Percentiles rank a stretch among this genome's conserved stretches.
These are phyloP conservation scores for Lepus europaeus DNA, from an alignment of 2,113 vertebrate species.

Conservation along the genomic window DNA sequence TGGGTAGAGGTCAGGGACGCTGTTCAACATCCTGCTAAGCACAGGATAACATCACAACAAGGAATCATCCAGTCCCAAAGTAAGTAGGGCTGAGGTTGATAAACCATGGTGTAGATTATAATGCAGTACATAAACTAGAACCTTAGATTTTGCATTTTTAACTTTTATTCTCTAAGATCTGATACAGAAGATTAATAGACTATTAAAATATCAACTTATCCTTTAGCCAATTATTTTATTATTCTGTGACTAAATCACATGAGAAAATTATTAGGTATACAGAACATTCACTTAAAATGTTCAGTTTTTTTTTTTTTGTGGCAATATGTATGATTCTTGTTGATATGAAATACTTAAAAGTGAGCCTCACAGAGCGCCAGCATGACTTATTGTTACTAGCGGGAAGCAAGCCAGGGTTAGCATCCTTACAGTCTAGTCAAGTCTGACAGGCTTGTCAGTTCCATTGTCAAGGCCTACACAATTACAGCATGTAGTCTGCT, in stretches of 20 bases:
- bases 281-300: constrained; percentile 1
- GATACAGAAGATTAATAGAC: neutral
- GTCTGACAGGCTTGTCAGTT: constrained; percentile 51
- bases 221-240: constrained; percentile 47
- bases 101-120: neutral
- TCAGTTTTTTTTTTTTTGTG: neutral
- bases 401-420: constrained; percentile 57
- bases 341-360: constrained; percentile 43
- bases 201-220: constrained; percentile 1
- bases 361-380: neutral
- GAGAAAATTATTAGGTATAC: neutral
- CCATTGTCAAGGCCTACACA: constrained; percentile 72
- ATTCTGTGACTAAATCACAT: constrained; percentile 3
- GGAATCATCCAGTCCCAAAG: neutral
- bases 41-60: too few relatives aligned
- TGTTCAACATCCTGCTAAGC: neutral
- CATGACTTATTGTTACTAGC: neutral
- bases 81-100: neutral
- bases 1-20: neutral
- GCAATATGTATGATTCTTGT: neutral
- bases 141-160: neutral
- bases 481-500: constrained; percentile 59
- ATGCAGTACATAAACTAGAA: neutral
- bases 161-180: neutral
- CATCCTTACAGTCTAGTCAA: neutral